Evolutionary conservation across 2,888 invertebrate genomes (phyloP).

Genomic region (Thera obeliscata): DNA sequence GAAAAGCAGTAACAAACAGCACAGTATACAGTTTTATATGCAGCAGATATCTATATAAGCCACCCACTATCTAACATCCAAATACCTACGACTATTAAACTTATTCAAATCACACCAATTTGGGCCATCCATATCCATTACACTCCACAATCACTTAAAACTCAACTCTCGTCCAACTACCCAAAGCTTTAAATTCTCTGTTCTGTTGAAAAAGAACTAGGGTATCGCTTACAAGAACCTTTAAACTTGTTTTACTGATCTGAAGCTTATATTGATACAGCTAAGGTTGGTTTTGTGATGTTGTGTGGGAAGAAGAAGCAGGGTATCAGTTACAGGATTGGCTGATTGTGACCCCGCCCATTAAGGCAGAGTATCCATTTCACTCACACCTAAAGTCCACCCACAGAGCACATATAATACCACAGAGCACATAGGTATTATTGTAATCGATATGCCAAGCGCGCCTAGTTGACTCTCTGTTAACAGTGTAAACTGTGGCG

Average conservation of each 20-base stretch:
- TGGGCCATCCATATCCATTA: conserved; percentile 71
- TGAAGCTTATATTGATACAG: conserved; percentile 29
- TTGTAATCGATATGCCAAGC: conserved; percentile 57
- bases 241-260: conserved; percentile 36
- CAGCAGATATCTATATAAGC: conserved; percentile 7
- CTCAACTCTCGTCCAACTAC: conserved; percentile 35
- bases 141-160: conserved; percentile 48
- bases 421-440: conserved; percentile 57
- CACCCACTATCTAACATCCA: conserved; percentile 16
- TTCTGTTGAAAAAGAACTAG: conserved; percentile 62
- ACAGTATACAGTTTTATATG: not conserved
- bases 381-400: conserved; percentile 75
- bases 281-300: conserved; percentile 49
- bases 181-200: conserved; percentile 50
- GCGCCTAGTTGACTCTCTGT: conserved; percentile 46
- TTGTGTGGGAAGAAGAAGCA: conserved; percentile 65
- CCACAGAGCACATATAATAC: conserved; percentile 55
- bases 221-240: conserved; percentile 75
- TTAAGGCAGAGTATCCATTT: conserved; percentile 71
- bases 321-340: conserved; percentile 84
- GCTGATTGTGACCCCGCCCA: conserved; percentile 76
- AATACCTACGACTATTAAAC: conserved; percentile 30
- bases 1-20: not conserved
- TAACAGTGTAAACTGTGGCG: conserved; percentile 5
- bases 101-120: conserved; percentile 54